phyloP scores from a whole-genome alignment of 2,797 vertebrate species.

The Hoplostethus mediterraneus region DNA sequence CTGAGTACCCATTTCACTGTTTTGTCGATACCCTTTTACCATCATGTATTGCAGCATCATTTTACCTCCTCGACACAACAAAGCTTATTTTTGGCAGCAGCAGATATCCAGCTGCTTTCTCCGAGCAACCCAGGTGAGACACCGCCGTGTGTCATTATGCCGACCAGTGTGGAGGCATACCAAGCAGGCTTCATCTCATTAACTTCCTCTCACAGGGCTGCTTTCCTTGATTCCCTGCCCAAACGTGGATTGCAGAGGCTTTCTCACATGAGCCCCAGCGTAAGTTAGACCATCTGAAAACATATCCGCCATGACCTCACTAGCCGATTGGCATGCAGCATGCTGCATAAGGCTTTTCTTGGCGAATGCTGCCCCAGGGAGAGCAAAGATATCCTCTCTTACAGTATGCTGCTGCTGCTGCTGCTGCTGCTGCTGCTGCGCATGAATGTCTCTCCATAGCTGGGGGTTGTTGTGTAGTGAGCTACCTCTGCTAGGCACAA shows the following conservation, averaged over 20 bases:
- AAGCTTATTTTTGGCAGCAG: conserved; percentile 53
- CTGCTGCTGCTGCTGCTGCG: conserved; percentile 35
- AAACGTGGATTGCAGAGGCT: conserved; percentile 62
- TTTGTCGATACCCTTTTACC: conserved; percentile 61
- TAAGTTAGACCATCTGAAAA: conserved; percentile 80
- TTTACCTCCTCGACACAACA: conserved; percentile 62
- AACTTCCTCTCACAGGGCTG: conserved; percentile 49
- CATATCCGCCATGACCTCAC: conserved; percentile 75
- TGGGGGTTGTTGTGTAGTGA: conserved; percentile 72
- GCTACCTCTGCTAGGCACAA: conserved; percentile 75
- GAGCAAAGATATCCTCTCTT: conserved; percentile 73
- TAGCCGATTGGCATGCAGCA: conserved; percentile 60
- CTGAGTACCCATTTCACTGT: conserved; percentile 62
- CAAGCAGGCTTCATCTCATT: conserved; percentile 65
- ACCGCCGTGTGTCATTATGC: conserved; percentile 29
- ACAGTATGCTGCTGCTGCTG: conserved; percentile 27
- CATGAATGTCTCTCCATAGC: conserved; percentile 70
- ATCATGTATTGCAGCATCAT: conserved; percentile 53
- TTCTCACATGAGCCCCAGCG: conserved; percentile 70
- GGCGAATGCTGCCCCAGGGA: conserved; percentile 74
- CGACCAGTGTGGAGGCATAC: conserved; percentile 32
- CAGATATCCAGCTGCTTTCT: conserved; percentile 38
- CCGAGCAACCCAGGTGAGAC: conserved; percentile 51
- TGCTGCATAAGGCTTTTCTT: conserved; percentile 79
- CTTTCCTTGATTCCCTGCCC: conserved; percentile 62